Percentiles rank a stretch among this genome's conserved stretches.
phyloP scores from a whole-genome alignment of 2,888 invertebrate genomes.

The Hipparchia semele region DNA sequence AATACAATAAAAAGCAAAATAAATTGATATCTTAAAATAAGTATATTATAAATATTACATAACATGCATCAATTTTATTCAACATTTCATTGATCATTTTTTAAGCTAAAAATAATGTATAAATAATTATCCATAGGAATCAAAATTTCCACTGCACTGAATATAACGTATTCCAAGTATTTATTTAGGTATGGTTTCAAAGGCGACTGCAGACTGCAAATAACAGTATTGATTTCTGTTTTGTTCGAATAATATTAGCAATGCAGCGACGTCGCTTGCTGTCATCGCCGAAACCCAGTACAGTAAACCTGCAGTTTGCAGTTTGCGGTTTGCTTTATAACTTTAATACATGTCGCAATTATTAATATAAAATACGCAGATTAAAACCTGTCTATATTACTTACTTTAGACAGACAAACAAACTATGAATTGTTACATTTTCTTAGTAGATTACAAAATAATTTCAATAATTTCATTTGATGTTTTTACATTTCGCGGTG shows the following conservation, averaged over 20 bases:
- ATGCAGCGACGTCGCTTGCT: too few species aligned
- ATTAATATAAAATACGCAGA: slow-evolving; percentile 3
- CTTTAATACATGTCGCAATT: not conserved
- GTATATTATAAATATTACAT: slow-evolving; percentile 33
- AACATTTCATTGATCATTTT: slow-evolving; percentile 11
- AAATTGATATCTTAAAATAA: slow-evolving; percentile 34
- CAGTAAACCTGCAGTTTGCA: too few species aligned
- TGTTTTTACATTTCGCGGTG: too few species aligned
- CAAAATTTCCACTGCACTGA: slow-evolving; percentile 23
- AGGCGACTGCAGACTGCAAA: too few species aligned
- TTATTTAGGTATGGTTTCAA: not conserved
- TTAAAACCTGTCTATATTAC: not conserved
- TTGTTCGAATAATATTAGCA: too few species aligned
- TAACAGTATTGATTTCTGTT: too few species aligned
- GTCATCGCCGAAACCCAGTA: too few species aligned
- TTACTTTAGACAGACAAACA: too few species aligned
- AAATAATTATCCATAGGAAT: slow-evolving; percentile 16
- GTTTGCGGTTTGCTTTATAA: not conserved
- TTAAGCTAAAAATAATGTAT: slow-evolving; percentile 15
- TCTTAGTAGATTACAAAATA: too few species aligned
- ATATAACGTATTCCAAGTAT: slow-evolving; percentile 7
- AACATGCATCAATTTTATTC: not conserved
- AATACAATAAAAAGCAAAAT: slow-evolving; percentile 36
- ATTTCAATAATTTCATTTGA: too few species aligned
- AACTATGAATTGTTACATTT: too few species aligned